Percentiles rank a stretch among this genome's conserved stretches.
These are phyloP conservation scores for Phorcus lineatus DNA, from an alignment of 2,888 invertebrate species.

Conservation along the genomic window DNA sequence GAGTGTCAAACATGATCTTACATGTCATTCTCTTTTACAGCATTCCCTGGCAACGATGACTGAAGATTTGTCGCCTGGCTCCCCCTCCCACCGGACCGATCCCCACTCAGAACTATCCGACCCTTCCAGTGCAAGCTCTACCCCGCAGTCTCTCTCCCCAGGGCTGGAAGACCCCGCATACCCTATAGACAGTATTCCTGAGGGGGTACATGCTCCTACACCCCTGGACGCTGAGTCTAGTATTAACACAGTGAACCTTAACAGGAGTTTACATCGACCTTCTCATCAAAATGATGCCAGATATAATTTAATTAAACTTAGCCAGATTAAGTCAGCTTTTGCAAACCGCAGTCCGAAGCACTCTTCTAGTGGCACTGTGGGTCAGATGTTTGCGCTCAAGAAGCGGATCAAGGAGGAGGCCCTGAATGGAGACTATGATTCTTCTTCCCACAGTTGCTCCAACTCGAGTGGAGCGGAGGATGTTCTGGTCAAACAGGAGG, in stretches of 20 bases:
- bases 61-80: background rate
- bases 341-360: constrained; percentile 37
- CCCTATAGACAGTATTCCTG: constrained; percentile 19
- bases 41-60: constrained; percentile 6
- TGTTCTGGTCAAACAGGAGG: background rate
- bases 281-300: constrained; percentile 24
- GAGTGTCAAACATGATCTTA: no score
- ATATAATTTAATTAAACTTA: constrained; percentile 54
- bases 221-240: background rate
- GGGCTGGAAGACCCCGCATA: constrained; percentile 19
- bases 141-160: constrained; percentile 31
- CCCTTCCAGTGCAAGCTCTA: constrained; percentile 22
- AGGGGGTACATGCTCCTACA: background rate
- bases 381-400: constrained; percentile 59
- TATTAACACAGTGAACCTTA: constrained; percentile 15
- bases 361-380: constrained; percentile 42
- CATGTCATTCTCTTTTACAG: background rate
- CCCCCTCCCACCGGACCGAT: background rate
- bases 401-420: constrained; percentile 57
- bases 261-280: constrained; percentile 9
- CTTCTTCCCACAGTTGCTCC: background rate
- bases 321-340: constrained; percentile 63
- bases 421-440: constrained; percentile 32
- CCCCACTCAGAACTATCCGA: background rate
- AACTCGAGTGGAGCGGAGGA: background rate